A percentile compares a stretch with the other conserved stretches of the same genome.
phyloP scores from a whole-genome alignment of 2,797 vertebrate genomes.

The Dipus sagitta region DNA sequence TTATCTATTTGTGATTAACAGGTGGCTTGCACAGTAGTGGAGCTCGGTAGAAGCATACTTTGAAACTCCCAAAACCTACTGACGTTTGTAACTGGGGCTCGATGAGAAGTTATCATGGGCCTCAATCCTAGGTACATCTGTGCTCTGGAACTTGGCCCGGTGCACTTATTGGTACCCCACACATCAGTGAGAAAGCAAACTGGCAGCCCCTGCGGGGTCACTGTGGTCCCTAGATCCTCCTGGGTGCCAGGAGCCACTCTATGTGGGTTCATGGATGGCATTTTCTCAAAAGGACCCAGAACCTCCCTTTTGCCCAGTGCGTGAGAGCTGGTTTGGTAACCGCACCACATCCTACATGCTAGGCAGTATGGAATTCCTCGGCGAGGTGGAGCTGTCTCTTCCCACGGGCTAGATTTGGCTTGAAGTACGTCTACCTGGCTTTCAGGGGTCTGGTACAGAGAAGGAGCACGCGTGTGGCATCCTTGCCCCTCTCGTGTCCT shows the following conservation, averaged over 20 bases:
- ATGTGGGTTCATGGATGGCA: neutral
- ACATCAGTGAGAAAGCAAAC: neutral
- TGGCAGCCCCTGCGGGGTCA: accelerated
- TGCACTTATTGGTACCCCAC: neutral
- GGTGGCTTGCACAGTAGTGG: neutral
- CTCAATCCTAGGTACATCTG: neutral
- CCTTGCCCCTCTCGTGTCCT: neutral
- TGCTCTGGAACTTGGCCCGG: neutral
- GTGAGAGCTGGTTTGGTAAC: neutral
- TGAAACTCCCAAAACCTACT: neutral
- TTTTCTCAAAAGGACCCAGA: neutral
- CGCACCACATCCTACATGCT: neutral
- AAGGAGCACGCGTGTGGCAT: neutral
- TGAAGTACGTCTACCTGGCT: neutral
- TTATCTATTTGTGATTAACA: neutral
- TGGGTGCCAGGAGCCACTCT: neutral
- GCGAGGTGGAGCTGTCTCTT: neutral
- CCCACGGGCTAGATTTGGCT: neutral
- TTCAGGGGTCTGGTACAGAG: neutral
- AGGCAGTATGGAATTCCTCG: neutral
- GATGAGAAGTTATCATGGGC: neutral
- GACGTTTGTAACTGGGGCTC: neutral
- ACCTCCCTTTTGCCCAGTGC: neutral
- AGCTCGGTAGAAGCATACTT: neutral
- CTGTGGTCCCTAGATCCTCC: too few species aligned